Conservation (phyloP, 2,888 invertebrate species). For the Drosophila yooni region DNA sequence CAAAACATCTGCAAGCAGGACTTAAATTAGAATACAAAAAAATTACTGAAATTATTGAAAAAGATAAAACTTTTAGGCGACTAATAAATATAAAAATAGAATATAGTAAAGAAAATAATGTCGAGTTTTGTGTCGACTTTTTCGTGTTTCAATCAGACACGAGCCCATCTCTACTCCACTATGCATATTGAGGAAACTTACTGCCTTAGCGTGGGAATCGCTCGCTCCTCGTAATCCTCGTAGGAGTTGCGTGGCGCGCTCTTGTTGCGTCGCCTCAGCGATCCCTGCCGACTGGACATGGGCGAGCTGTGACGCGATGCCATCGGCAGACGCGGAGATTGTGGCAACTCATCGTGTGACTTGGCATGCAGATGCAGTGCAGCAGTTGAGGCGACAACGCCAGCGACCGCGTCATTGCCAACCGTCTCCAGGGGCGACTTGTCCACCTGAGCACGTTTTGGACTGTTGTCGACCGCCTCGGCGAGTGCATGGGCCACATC, state of each 20-base stretch:
- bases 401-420: constrained; percentile 39
- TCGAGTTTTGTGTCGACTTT: neutral
- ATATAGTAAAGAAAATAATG: neutral
- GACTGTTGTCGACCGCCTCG: constrained; percentile 81
- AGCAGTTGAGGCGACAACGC: constrained; percentile 35
- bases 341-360: constrained; percentile 84
- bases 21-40: neutral
- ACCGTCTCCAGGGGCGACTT: constrained; percentile 70
- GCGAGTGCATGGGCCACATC: constrained; percentile 84
- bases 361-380: constrained; percentile 68
- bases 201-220: constrained; percentile 94
- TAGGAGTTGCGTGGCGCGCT: constrained; percentile 90
- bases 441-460: constrained; percentile 81
- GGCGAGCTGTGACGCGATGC: constrained; percentile 86
- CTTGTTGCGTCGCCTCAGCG: constrained; percentile 88
- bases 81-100: neutral
- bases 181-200: constrained; percentile 85
- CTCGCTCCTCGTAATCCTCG: constrained; percentile 94
- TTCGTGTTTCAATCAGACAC: neutral
- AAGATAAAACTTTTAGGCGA: neutral
- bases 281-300: constrained; percentile 86
- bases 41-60: neutral
- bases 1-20: neutral
- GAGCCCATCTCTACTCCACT: neutral
- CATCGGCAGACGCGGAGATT: constrained; percentile 83